Evolutionary conservation across 2,888 invertebrate species (phyloP).

Genomic region (Protodeltote pygarga): DNA sequence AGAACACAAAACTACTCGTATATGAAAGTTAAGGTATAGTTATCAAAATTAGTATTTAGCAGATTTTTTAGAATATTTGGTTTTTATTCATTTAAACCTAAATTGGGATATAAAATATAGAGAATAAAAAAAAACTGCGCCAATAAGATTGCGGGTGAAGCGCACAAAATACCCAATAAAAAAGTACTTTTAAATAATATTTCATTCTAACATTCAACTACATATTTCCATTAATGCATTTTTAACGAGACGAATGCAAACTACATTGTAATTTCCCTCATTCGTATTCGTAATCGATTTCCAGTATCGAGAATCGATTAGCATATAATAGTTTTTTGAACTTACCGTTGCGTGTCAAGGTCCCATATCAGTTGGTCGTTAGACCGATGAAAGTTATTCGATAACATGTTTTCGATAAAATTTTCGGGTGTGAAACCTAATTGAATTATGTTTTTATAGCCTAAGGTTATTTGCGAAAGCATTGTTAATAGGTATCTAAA

Average conservation of each 20-base stretch:
- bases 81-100: too few relatives aligned
- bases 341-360: conserved; percentile 6
- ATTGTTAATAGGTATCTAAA: background rate
- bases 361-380: conserved; percentile 2
- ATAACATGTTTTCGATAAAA: conserved; percentile 4
- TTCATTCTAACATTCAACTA: background rate
- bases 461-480: too few relatives aligned
- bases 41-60: too few relatives aligned
- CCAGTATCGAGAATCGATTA: conserved; percentile 1
- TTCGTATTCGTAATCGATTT: conserved; percentile 7
- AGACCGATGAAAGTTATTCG: conserved; percentile 4
- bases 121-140: too few relatives aligned
- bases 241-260: too few relatives aligned
- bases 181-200: background rate
- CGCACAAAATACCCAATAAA: too few relatives aligned
- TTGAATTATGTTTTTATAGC: conserved; percentile 2
- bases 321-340: conserved; percentile 2
- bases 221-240: too few relatives aligned
- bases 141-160: too few relatives aligned
- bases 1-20: too few relatives aligned
- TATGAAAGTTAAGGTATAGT: too few relatives aligned
- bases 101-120: too few relatives aligned
- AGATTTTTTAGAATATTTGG: too few relatives aligned
- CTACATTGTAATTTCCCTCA: background rate
- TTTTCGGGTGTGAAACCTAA: conserved; percentile 2